phyloP scores from a whole-genome alignment of 2,888 invertebrate genomes.

The Pseudococcus viburni region DNA sequence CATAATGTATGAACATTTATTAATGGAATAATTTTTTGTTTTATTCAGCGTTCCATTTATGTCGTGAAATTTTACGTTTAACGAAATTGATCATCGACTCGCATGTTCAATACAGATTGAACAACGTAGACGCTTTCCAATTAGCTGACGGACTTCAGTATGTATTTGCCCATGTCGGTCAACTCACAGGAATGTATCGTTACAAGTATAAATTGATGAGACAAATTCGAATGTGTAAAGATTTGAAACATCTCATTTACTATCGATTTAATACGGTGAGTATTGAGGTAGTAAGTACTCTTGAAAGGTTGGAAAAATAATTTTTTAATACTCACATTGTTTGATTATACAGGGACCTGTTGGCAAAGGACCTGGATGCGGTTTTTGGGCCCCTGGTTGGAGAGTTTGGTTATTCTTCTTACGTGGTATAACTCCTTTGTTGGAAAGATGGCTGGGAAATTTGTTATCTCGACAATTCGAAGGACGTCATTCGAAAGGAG shows the following conservation, averaged over 20 bases:
- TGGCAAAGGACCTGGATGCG: slow-evolving; percentile 98
- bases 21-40: slow-evolving; percentile 60
- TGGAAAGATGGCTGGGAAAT: slow-evolving; percentile 99
- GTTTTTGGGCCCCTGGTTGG: slow-evolving; percentile 99
- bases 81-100: slow-evolving; percentile 99
- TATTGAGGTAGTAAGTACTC: background rate
- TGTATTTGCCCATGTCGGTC: slow-evolving; percentile 99
- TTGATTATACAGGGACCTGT: slow-evolving; percentile 84
- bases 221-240: slow-evolving; percentile 99
- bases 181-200: slow-evolving; percentile 99
- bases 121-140: slow-evolving; percentile 99
- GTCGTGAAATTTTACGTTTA: slow-evolving; percentile 97
- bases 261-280: slow-evolving; percentile 97
- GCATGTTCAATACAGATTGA: slow-evolving; percentile 98
- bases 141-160: slow-evolving; percentile 98
- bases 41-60: slow-evolving; percentile 93
- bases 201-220: slow-evolving; percentile 99
- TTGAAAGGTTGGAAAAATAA: background rate
- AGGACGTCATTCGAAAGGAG: slow-evolving; percentile 98
- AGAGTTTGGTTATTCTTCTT: slow-evolving; percentile 99
- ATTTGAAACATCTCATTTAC: slow-evolving; percentile 98
- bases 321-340: background rate
- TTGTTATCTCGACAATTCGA: slow-evolving; percentile 98
- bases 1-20: background rate
- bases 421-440: slow-evolving; percentile 96